Evolutionary conservation across 92 coral and sea anemone species (phyloP).

Genomic region (Virgularia gustaviana): DNA sequence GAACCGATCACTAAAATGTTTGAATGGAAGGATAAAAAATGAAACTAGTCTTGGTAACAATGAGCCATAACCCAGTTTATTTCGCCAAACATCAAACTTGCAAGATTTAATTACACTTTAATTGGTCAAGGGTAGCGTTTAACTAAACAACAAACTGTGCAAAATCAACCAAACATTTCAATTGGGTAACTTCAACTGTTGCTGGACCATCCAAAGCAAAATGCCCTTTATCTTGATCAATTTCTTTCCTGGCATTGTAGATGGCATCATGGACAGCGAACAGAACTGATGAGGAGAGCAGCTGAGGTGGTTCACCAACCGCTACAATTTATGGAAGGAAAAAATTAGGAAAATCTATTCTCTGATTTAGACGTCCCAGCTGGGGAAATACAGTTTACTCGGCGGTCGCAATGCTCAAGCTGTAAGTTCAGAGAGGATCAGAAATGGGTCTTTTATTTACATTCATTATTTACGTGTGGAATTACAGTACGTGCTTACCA

Average conservation of each 20-base stretch:
- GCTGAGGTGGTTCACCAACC: slow-evolving; percentile 86
- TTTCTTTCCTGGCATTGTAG: slow-evolving; percentile 74
- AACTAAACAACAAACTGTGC: slow-evolving; percentile 21
- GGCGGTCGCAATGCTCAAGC: neutral
- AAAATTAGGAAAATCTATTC: neutral
- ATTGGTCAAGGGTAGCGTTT: too few species aligned
- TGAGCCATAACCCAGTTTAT: too few species aligned
- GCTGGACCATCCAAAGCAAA: slow-evolving; percentile 65
- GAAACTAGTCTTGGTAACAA: too few species aligned
- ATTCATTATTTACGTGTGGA: too few species aligned
- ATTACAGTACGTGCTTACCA: too few species aligned
- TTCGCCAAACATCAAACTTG: too few species aligned
- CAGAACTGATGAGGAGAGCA: slow-evolving; percentile 74
- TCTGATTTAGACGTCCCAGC: neutral
- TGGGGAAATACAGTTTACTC: neutral
- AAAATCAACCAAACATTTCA: slow-evolving; percentile 23
- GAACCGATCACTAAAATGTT: neutral
- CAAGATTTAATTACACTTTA: too few species aligned
- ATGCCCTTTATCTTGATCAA: slow-evolving; percentile 59
- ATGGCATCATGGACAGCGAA: slow-evolving; percentile 90
- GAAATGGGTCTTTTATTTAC: too few species aligned
- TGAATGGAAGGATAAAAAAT: too few species aligned
- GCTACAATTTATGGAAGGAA: slow-evolving; percentile 36
- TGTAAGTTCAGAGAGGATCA: too few species aligned
- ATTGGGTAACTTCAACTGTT: slow-evolving; percentile 29